Base-by-base conservation (phyloP, 2,113 vertebrate species). In the Sapajus apella region DNA sequence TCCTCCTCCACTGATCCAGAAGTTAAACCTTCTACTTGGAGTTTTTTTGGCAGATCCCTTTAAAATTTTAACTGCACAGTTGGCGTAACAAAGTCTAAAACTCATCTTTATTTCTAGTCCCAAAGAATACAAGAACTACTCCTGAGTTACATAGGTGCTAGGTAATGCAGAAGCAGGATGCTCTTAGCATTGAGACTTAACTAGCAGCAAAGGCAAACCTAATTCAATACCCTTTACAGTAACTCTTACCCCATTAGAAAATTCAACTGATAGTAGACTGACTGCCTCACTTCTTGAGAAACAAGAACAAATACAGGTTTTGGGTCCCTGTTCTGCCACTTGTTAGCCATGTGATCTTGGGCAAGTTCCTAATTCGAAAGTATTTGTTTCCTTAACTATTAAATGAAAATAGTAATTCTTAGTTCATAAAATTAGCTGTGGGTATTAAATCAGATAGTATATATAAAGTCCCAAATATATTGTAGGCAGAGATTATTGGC, bases 281-380 rank as follows among this genome's bases (percentile, higher is more conserved):
- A 86, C 3, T 45, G 40, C 23, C 52, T 94, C 45, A 52, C 35
- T 12, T 14, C 64, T 91, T 68, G 40, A 93, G 37, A 76, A 82
- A 89, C 2, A 92, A 85, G 35, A 90, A 68, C n/a, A 43, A 93
- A 93, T 43, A 87, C 30, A 87, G 32, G 61, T 70, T 94, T 70
- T 58, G 21, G n/a, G 70, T 80, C 5, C 27, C 61, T 92, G 35
- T 64, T 77, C 40, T 27, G 68, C 43, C 32, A 88, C 72, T 94
- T 89, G 73, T 11, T 75, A 83, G 66, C 87, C 72, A 90, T 30
- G 32, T 58, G 43, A 80, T 87, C 64, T 75, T 87, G 58, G 68
- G 45, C n/a, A 96, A 97, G 47, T 89, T 94, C 50, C 43, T 97
- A 70, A 89, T 47, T 90, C 72, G 90, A 88, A 97, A 94, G 37